Percentiles rank a stretch among this genome's conserved stretches.
These are phyloP conservation scores for Umimayanthus chanpuru DNA, from an alignment of 92 coral and sea anemone genomes.

Conservation along the genomic window DNA sequence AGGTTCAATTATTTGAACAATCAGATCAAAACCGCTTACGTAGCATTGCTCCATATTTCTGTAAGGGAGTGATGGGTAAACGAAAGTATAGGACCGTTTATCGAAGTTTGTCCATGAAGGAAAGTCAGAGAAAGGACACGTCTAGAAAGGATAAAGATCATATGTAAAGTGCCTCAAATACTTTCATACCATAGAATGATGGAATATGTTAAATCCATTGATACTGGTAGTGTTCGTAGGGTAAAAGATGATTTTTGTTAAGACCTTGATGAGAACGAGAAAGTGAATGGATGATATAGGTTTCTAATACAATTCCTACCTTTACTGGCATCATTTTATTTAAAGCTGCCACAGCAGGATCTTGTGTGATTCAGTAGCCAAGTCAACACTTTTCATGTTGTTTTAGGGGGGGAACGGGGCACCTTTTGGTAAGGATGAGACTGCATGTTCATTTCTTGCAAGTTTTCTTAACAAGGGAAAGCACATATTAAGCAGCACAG, in stretches of 20 bases:
- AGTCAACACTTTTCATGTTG: too few species aligned
- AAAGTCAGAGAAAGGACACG: slow-evolving; percentile 42
- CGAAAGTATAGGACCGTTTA: too few species aligned
- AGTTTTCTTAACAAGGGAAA: slow-evolving; percentile 77
- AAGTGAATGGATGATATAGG: slow-evolving; percentile 66
- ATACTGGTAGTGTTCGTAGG: too few species aligned
- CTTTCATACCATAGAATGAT: too few species aligned
- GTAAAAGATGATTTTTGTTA: too few species aligned
- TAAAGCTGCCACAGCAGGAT: too few species aligned
- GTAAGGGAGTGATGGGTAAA: too few species aligned
- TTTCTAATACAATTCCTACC: slow-evolving; percentile 48
- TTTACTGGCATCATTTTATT: slow-evolving; percentile 59
- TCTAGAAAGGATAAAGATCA: slow-evolving; percentile 62
- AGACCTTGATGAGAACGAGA: too few species aligned
- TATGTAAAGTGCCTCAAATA: slow-evolving; percentile 78
- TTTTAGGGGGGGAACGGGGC: slow-evolving; percentile 75
- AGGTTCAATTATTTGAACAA: slow-evolving; percentile 62
- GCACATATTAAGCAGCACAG: slow-evolving; percentile 70
- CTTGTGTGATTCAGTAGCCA: too few species aligned
- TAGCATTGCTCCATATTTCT: slow-evolving; percentile 67
- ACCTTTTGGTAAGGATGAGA: slow-evolving; percentile 75
- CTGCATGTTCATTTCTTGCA: slow-evolving; percentile 72
- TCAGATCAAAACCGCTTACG: slow-evolving; percentile 64
- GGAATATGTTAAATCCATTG: slow-evolving; percentile 50
- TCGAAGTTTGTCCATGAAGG: too few species aligned